Conservation (phyloP, 2,113 vertebrate species). For the Rynchops niger region DNA sequence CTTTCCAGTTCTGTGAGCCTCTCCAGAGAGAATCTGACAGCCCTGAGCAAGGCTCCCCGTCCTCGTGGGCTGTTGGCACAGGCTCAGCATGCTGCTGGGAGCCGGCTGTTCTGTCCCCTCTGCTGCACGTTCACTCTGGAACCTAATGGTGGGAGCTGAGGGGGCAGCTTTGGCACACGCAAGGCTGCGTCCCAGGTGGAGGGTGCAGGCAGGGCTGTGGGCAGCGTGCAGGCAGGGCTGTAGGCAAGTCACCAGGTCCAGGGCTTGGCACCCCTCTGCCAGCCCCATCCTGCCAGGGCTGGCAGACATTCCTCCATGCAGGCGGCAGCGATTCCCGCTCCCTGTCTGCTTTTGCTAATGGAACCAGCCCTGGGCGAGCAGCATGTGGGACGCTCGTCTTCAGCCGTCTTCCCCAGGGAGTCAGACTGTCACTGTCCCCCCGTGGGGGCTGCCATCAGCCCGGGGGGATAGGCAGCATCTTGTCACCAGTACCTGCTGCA, state of each 20-base stretch:
- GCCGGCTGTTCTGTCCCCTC: conserved; percentile 10
- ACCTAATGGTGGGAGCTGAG: conserved; percentile 24
- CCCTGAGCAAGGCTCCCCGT: background rate
- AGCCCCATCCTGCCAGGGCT: background rate
- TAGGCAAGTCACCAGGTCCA: background rate
- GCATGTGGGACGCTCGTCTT: background rate
- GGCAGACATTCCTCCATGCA: background rate
- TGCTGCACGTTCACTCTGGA: background rate
- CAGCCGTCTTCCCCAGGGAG: background rate
- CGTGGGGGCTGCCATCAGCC: conserved; percentile 18
- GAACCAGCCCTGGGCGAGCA: background rate
- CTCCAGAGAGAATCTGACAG: background rate
- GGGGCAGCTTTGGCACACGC: background rate
- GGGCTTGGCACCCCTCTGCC: background rate
- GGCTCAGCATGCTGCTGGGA: background rate
- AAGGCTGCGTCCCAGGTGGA: background rate
- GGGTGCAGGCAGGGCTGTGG: background rate
- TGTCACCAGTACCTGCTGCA: background rate
- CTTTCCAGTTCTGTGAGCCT: conserved; percentile 26
- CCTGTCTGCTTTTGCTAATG: background rate
- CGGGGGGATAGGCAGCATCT: background rate
- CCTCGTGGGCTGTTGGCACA: conserved; percentile 17
- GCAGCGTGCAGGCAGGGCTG: background rate
- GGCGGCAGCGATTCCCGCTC: background rate
- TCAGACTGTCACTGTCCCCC: conserved; percentile 22